Percentiles rank a stretch among this genome's conserved stretches.
These are phyloP conservation scores for Centrocercus urophasianus DNA, from an alignment of 2,113 vertebrate species.

Conservation along the genomic window DNA sequence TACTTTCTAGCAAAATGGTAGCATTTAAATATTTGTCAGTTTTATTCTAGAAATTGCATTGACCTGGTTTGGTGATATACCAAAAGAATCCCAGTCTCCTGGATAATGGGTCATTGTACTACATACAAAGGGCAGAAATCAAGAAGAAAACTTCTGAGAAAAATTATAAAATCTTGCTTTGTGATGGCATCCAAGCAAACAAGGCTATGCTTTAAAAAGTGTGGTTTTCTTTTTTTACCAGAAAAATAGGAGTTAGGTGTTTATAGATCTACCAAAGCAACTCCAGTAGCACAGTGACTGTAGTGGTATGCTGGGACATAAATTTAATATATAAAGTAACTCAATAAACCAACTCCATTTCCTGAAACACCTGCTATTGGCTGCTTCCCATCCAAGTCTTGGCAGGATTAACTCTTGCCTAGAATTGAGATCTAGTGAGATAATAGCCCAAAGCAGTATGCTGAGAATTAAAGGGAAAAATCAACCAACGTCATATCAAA, in stretches of 20 bases:
- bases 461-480: background rate
- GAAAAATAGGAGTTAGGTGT: background rate
- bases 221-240: background rate
- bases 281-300: background rate
- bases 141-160: background rate
- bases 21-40: background rate
- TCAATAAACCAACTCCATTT: slow-evolving; percentile 1
- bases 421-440: slow-evolving; percentile 8
- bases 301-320: background rate
- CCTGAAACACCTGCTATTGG: slow-evolving; percentile 39
- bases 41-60: background rate
- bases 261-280: background rate
- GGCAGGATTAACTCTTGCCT: slow-evolving; percentile 3
- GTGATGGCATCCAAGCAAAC: background rate
- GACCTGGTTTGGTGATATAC: background rate
- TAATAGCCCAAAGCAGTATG: background rate
- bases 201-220: background rate
- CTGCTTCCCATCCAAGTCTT: slow-evolving; percentile 15
- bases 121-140: background rate
- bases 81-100: background rate
- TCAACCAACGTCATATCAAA: background rate
- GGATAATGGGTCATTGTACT: background rate
- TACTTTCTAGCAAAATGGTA: background rate
- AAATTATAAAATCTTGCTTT: background rate
- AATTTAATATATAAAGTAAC: background rate